Evolutionary conservation across 2,797 vertebrate genomes (phyloP), one percentile per base, ranked within the genome.

Genomic region (Adelosebastes latens): DNA sequence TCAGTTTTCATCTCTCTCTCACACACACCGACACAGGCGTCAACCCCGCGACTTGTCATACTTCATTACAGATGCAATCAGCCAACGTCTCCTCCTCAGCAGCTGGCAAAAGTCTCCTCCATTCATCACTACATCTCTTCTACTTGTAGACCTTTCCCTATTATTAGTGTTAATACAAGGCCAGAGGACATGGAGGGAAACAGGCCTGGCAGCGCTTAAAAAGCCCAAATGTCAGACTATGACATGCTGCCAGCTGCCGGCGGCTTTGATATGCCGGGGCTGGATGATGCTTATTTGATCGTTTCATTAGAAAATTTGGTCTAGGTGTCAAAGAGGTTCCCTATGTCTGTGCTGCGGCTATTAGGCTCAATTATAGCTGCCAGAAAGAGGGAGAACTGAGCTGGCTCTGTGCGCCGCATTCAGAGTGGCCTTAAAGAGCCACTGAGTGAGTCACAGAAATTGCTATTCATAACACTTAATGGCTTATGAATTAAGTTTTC

Each of bases 281-380:
- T 96, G 94, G 92, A 95, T 93, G 96, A 97, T 96, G 95, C 96
- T 90, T 91, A 92, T 97, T 96, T 95, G 96, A 97, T 97, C 94
- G 90, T 96, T 97, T 96, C 95, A 94, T 97, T 96, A 95, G 94
- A 91, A 91, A 95, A 95, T 94, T 92, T 92, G 89, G 76, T 92
- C 86, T 94, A 94, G 95, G 95, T 97, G 96, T 97, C 96, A 97
- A 96, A 96, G 95, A 96, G 92, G 96, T 97, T 96, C 95, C 94
- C 96, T 96, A 92, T 96, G 95, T 96, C 95, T 95, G 96, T 94
- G 96, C 93, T 94, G 96, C 90, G 81, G 95, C 96, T 97, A 97
- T 98, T 97, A 97, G 96, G 94, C 96, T 96, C 96, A 97, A 96
- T 98, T 97, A 97, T 92, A 92, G 94, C 96, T 96, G 96, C 96